These are phyloP conservation scores for Mus spicilegus DNA, from an alignment of 2,113 vertebrate genomes.

Conservation along the genomic window DNA sequence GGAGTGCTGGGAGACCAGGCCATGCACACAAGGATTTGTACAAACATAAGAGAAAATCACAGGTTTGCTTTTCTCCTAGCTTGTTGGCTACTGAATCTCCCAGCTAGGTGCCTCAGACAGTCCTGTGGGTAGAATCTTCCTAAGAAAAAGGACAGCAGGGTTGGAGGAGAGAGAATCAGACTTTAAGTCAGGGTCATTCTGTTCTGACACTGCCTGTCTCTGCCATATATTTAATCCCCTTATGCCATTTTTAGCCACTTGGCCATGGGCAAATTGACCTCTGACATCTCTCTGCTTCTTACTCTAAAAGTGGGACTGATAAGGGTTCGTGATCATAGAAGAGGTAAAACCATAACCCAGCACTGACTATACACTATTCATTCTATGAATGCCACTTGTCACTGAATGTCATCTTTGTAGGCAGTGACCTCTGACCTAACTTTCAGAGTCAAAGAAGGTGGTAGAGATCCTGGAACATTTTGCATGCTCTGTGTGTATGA, in stretches of 20 bases:
- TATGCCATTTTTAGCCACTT: background rate
- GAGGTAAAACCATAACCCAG: background rate
- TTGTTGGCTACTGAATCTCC: background rate
- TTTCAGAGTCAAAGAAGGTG: conserved; percentile 35
- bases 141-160: background rate
- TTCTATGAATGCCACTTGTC: background rate
- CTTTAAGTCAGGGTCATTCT: conserved; percentile 25
- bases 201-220: background rate
- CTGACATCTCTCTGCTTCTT: background rate
- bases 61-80: conserved; percentile 12
- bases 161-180: background rate
- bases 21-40: background rate
- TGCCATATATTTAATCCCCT: background rate
- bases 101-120: background rate
- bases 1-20: background rate
- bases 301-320: background rate
- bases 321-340: background rate
- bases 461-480: conserved; percentile 29
- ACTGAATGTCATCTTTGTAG: background rate
- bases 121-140: background rate
- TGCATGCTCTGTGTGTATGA: conserved; percentile 1
- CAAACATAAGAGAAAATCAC: conserved; percentile 8
- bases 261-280: background rate
- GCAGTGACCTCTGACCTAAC: background rate
- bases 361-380: background rate